phyloP scores from a whole-genome alignment of 2,113 vertebrate species.

The Lasiurus cinereus region DNA sequence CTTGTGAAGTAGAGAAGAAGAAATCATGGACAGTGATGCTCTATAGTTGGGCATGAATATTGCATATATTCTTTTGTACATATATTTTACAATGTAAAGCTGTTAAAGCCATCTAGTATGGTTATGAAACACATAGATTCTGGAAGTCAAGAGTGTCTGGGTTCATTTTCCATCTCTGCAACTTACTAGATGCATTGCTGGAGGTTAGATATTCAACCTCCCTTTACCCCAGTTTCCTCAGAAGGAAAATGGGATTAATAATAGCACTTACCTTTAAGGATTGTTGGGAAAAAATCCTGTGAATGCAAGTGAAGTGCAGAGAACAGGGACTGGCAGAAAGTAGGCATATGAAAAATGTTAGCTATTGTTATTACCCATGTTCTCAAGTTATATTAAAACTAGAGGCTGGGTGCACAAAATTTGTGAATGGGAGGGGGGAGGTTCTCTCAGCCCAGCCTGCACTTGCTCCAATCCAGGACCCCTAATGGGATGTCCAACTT shows the following conservation, averaged over 20 bases:
- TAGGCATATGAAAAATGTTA: background rate
- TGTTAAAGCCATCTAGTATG: slow-evolving; percentile 5
- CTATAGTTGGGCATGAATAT: background rate
- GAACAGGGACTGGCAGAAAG: background rate
- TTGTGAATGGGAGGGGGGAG: background rate
- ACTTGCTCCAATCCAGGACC: too few species aligned
- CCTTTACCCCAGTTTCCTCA: slow-evolving; percentile 24
- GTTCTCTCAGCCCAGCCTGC: too few species aligned
- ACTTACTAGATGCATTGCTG: slow-evolving; percentile 35
- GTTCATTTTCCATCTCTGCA: slow-evolving; percentile 46
- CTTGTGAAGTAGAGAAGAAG: slow-evolving; percentile 27
- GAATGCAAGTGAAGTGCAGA: background rate
- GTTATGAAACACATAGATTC: slow-evolving; percentile 45
- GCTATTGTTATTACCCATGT: background rate
- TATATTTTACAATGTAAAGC: slow-evolving; percentile 27
- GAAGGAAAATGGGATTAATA: slow-evolving; percentile 43
- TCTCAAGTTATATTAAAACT: slow-evolving; percentile 43
- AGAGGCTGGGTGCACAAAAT: too few species aligned
- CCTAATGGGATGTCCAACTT: too few species aligned
- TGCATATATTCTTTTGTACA: background rate
- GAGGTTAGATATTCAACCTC: slow-evolving; percentile 33
- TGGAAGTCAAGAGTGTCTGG: slow-evolving; percentile 25
- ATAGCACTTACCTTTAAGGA: background rate
- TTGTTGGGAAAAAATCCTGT: background rate
- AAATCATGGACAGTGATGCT: background rate